phyloP scores from a whole-genome alignment of 2,888 invertebrate species.

The Pollenia griseotomentosa region DNA sequence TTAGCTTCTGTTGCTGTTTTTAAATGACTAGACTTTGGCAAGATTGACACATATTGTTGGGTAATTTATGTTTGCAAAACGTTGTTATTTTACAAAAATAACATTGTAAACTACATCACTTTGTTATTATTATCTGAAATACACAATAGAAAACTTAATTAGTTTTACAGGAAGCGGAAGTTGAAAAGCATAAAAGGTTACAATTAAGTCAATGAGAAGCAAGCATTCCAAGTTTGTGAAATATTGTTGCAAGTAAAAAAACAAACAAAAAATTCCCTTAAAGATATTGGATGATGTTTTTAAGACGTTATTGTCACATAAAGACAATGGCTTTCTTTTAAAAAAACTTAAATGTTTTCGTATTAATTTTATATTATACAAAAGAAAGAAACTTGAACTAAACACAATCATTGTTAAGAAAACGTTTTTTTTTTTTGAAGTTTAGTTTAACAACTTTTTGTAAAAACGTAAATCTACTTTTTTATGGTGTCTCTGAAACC shows the following conservation, averaged over 20 bases:
- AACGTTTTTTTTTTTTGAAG: too few species aligned
- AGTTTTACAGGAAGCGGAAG: constrained; percentile 63
- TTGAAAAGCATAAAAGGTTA: constrained; percentile 47
- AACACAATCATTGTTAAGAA: too few species aligned
- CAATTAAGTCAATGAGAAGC: constrained; percentile 22
- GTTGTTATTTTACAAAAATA: constrained; percentile 32
- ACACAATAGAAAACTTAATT: constrained; percentile 66
- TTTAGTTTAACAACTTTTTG: too few species aligned
- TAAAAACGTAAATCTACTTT: too few species aligned
- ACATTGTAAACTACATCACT: constrained; percentile 15
- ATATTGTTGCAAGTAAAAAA: constrained; percentile 24
- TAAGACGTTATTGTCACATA: neutral
- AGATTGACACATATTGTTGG: constrained; percentile 68
- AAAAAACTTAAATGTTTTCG: neutral
- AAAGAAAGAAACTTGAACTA: too few species aligned
- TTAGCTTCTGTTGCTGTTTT: neutral
- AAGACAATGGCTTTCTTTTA: neutral
- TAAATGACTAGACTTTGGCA: constrained; percentile 31
- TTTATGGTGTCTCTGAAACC: too few species aligned
- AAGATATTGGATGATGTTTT: neutral
- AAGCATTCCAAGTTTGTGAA: neutral
- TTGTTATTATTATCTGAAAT: constrained; percentile 54
- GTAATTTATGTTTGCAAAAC: constrained; percentile 37
- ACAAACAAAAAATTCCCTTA: neutral
- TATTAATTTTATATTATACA: too few species aligned